Evolutionary conservation across 2,113 vertebrate genomes (phyloP).

Genomic region (Pachycephala philippinensis): DNA sequence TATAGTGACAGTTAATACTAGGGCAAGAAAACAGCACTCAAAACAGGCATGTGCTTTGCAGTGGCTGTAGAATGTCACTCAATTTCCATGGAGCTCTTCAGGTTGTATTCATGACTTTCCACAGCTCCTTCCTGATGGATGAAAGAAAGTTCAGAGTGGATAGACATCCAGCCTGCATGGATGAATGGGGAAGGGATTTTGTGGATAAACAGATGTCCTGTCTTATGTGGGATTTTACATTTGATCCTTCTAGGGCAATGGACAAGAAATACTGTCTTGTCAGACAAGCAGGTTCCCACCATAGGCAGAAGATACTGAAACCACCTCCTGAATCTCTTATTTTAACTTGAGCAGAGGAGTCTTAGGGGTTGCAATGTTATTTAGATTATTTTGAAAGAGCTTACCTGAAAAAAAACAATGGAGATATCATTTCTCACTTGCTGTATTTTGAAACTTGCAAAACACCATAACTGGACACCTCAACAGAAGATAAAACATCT

Average conservation of each 20-base stretch:
- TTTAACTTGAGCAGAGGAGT: neutral
- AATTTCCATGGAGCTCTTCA: fast-evolving
- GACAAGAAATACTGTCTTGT: neutral
- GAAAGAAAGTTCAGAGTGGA: slow-evolving; percentile 3
- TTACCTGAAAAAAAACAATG: neutral
- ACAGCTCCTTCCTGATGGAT: neutral
- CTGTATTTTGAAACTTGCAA: neutral
- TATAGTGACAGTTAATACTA: neutral
- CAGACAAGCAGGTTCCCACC: neutral
- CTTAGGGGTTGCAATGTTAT: neutral
- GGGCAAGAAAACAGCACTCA: neutral
- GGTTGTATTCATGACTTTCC: neutral
- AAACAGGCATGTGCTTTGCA: neutral
- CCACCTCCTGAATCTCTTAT: neutral
- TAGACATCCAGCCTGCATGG: neutral
- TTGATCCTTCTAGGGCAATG: neutral
- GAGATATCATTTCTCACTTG: neutral
- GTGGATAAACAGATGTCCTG: neutral
- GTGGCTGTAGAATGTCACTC: neutral
- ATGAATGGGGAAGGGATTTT: neutral
- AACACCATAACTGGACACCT: neutral
- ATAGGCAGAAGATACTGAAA: neutral
- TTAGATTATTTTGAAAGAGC: neutral
- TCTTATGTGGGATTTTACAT: neutral
- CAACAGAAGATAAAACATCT: neutral